Conservation (phyloP, 2,888 invertebrate species). For the Drosophila atripex region DNA sequence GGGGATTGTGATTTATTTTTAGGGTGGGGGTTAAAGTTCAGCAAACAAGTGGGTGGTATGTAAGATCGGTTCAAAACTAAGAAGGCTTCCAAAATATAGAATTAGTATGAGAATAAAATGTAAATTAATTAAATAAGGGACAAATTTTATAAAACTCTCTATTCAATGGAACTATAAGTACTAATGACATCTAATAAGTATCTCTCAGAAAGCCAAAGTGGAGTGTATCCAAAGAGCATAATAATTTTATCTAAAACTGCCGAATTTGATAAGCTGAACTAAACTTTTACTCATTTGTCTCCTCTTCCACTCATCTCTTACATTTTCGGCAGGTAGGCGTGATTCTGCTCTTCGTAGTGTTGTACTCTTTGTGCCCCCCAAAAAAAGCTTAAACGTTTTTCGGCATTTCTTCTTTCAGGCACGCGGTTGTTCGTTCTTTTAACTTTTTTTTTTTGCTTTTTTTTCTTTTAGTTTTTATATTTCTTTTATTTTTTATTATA, state of each 20-base stretch:
- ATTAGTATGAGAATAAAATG: too few relatives aligned
- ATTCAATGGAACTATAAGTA: too few relatives aligned
- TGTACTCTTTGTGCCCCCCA: slow-evolving; percentile 7
- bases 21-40: background rate
- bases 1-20: background rate
- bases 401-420: slow-evolving; percentile 10
- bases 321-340: background rate
- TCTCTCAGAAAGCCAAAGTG: background rate
- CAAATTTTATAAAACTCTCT: too few relatives aligned
- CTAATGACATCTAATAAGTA: too few relatives aligned
- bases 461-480: slow-evolving; percentile 10
- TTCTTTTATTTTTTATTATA: slow-evolving; percentile 30
- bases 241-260: background rate
- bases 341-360: slow-evolving; percentile 14
- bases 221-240: background rate
- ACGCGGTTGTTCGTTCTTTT: slow-evolving; percentile 17
- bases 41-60: background rate
- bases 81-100: too few relatives aligned
- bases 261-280: background rate
- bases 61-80: background rate
- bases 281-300: slow-evolving; percentile 1
- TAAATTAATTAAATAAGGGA: too few relatives aligned
- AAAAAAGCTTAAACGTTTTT: slow-evolving; percentile 22
- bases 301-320: slow-evolving; percentile 1
- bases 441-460: slow-evolving; percentile 19